These are phyloP conservation scores for Mnemiopsis leidyi DNA, from an alignment of 37 sponge, comb jelly and placozoan species.

Conservation along the genomic window DNA sequence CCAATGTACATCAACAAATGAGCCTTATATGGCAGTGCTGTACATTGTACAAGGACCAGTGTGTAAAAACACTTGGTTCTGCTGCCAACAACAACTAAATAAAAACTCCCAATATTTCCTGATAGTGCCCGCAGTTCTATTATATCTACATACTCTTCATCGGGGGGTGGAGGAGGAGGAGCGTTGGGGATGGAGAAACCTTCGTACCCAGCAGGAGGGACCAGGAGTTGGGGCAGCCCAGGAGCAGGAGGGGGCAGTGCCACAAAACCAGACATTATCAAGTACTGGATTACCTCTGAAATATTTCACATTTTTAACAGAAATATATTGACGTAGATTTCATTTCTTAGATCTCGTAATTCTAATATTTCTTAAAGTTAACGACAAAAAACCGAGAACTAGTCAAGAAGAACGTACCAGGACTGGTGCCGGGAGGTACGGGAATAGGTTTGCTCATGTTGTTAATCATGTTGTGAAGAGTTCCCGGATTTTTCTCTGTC, in stretches of 20 bases:
- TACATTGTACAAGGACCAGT: too few species aligned
- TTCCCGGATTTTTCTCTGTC: background rate
- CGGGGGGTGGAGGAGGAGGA: conserved; percentile 35
- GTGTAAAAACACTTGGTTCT: background rate
- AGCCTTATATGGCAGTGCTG: too few species aligned
- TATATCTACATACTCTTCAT: conserved; percentile 26
- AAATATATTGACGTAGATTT: too few species aligned
- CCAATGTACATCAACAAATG: too few species aligned
- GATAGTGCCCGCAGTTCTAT: too few species aligned
- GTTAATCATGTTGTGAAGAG: background rate
- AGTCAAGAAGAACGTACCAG: background rate
- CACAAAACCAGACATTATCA: conserved; percentile 61
- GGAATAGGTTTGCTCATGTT: conserved; percentile 45
- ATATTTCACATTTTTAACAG: too few species aligned
- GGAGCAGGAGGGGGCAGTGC: conserved; percentile 42
- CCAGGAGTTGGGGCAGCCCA: conserved; percentile 16
- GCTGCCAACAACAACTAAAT: background rate
- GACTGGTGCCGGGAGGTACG: conserved; percentile 41
- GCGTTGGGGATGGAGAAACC: conserved; percentile 27
- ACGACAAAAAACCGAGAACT: too few species aligned
- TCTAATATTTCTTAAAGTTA: background rate
- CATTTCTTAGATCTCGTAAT: too few species aligned
- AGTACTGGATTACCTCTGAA: conserved; percentile 56
- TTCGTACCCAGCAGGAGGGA: conserved; percentile 28
- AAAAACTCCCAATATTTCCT: background rate